A percentile compares a stretch with the other conserved stretches of the same genome.
phyloP scores from a whole-genome alignment of 2,797 vertebrate species.

The Myotis pilosus region DNA sequence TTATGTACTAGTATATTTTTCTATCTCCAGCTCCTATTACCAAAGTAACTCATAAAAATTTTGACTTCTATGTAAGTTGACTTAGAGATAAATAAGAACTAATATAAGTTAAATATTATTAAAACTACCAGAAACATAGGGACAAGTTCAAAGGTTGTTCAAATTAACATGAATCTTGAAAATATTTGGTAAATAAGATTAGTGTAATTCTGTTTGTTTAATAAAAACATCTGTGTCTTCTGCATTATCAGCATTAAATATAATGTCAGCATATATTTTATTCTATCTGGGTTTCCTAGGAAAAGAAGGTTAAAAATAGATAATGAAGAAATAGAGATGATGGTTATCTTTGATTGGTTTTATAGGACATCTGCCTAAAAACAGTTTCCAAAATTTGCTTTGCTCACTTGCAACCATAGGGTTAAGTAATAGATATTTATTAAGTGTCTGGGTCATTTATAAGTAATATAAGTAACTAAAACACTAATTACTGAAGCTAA shows the following conservation, averaged over 20 bases:
- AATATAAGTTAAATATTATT: neutral
- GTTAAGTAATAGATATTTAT: neutral
- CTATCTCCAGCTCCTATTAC: neutral
- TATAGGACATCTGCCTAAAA: neutral
- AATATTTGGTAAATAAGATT: neutral
- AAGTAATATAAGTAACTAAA: neutral
- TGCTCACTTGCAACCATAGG: neutral
- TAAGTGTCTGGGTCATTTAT: neutral
- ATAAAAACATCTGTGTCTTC: neutral
- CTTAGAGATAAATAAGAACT: neutral
- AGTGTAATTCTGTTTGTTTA: neutral
- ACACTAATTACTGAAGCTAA: neutral
- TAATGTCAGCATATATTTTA: neutral
- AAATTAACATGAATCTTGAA: neutral
- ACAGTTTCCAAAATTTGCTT: neutral
- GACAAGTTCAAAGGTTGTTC: neutral
- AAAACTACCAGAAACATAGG: neutral
- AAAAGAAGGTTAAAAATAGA: neutral
- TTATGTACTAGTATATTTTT: neutral
- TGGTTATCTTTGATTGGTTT: neutral
- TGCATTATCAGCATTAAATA: neutral
- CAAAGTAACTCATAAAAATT: neutral
- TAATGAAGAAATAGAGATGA: neutral
- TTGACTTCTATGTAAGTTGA: neutral
- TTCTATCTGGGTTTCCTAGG: neutral